Base-by-base conservation (phyloP, 1,140 invertebrate genomes). In the Lordiphosa stackelbergi region DNA sequence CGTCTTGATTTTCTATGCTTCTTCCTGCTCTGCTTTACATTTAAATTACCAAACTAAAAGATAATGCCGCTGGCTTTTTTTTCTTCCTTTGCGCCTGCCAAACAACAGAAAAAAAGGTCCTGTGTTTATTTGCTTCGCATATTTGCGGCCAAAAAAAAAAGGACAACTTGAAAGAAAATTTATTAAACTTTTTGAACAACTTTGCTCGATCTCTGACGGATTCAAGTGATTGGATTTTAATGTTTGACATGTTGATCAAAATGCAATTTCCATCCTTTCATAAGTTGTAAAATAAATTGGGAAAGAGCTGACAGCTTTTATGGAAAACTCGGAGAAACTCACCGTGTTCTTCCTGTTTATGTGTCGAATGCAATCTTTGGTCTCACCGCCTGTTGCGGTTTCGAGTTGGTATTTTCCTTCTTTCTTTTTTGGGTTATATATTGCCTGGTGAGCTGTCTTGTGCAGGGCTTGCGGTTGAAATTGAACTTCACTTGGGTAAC, bases 401-500 rank as follows among this genome's bases (percentile, higher is more conserved):
- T 5, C 22, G 5, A 47, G 56, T 73, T 54, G 34, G 62, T 42
- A 54, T 74, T 81, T 66, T 53, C 56, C 53, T 73, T 61, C 65
- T 65, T 61, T 69, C 66, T 62, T 56, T 58, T 46, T 66, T 55
- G 8, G 41, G 51, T 60, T 58, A 55, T 57, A 56, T 49, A 55
- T 59, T 31, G 64, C 38, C 61, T 34, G 36, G 13, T 35, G 13
- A 36, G 60, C 40, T 68, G 42, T 48, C 58, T 63, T 64, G 43
- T 49, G 56, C 59, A 73, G 69, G 56, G 49, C 69, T 69, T 75
- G 71, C 53, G 75, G 58, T 71, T 55, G 42, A 71, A 79, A 81
- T 81, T 75, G 71, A 79, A 72, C 75, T 75, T 75, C 75, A 75
- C 72, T 79, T 71, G 53, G 61, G 58, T 66, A 73, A 78, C 70